These are phyloP conservation scores for Elanoides forficatus DNA, from an alignment of 2,113 vertebrate species.

Conservation along the genomic window DNA sequence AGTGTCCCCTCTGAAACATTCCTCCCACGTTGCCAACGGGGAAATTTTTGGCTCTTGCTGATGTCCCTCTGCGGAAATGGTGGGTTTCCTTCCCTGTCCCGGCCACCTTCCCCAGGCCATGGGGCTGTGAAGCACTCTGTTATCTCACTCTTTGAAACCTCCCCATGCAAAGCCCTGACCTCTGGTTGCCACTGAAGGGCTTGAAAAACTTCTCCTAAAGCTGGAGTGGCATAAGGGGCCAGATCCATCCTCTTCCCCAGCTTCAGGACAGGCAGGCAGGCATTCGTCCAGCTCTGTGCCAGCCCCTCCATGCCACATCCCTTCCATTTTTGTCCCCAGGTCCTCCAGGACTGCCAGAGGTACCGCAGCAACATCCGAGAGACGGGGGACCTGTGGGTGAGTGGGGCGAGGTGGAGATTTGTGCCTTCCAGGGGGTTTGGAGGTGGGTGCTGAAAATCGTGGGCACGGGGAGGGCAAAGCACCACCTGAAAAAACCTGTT, in stretches of 20 bases:
- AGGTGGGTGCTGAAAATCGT: fast-evolving
- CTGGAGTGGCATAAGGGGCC: background rate
- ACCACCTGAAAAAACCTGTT: background rate
- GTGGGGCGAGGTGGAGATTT: background rate
- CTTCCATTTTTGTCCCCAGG: conserved; percentile 60
- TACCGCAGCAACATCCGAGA: conserved; percentile 91
- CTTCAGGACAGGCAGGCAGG: background rate
- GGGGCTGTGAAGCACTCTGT: background rate
- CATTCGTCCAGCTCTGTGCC: fast-evolving
- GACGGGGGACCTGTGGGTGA: conserved; percentile 89
- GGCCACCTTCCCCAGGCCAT: background rate
- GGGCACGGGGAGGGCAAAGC: background rate
- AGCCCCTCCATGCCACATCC: fast-evolving
- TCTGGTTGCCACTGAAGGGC: background rate
- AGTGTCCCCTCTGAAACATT: background rate
- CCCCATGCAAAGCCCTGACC: fast-evolving
- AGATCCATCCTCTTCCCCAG: background rate
- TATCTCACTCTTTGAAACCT: background rate
- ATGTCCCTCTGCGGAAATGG: background rate
- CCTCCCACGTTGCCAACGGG: fast-evolving
- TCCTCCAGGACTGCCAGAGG: conserved; percentile 92
- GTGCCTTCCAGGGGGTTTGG: background rate
- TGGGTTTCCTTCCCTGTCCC: background rate
- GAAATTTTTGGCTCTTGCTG: fast-evolving
- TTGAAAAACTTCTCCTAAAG: background rate